Evolutionary conservation across 2,888 invertebrate species (phyloP).

Genomic region (Rapana venosa): DNA sequence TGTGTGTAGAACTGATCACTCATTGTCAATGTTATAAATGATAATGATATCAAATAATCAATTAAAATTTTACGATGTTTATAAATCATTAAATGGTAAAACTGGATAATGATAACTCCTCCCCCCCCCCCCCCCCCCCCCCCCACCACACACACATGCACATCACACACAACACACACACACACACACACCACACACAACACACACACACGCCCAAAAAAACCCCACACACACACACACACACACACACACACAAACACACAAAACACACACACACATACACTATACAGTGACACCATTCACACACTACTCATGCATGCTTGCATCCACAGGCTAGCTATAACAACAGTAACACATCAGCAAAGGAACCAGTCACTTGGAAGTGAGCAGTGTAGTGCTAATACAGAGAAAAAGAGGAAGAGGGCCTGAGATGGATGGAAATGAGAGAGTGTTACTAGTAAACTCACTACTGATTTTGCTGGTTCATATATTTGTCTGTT

Average conservation of each 20-base stretch:
- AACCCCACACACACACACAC: slow-evolving; percentile 26
- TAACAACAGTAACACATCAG: not conserved
- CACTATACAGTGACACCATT: slow-evolving; percentile 24
- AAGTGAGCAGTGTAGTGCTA: too few relatives aligned
- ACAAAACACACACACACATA: slow-evolving; percentile 25
- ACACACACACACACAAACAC: slow-evolving; percentile 25
- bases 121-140: too few relatives aligned
- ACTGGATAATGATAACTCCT: too few relatives aligned
- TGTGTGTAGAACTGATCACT: too few relatives aligned
- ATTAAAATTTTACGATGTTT: too few relatives aligned
- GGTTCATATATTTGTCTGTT: not conserved
- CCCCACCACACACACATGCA: not conserved
- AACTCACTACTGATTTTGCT: too few relatives aligned
- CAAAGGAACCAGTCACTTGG: too few relatives aligned
- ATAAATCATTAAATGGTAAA: too few relatives aligned
- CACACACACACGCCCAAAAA: not conserved
- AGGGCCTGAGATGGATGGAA: too few relatives aligned
- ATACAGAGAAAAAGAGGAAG: too few relatives aligned
- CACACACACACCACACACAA: not conserved
- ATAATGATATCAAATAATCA: too few relatives aligned
- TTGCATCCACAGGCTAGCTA: not conserved
- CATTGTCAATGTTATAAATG: too few relatives aligned
- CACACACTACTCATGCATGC: slow-evolving; percentile 15
- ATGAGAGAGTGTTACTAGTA: not conserved
- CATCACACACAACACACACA: not conserved